These are phyloP conservation scores for Nylanderia fulva DNA, from an alignment of 1,140 invertebrate species.

Conservation along the genomic window DNA sequence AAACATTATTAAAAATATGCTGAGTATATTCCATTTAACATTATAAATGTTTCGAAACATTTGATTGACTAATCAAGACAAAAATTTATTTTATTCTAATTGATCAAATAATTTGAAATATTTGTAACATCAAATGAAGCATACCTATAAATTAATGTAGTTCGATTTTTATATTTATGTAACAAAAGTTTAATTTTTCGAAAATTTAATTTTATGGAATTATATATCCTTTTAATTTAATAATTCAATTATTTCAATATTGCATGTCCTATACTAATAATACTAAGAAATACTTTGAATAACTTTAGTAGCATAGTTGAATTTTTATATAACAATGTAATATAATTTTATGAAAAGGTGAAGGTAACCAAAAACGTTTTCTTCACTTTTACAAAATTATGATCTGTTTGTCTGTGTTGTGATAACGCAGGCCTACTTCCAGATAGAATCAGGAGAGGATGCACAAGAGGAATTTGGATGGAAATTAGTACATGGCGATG, in stretches of 20 bases:
- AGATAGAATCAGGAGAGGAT: constrained; percentile 98
- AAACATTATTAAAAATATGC: constrained; percentile 3
- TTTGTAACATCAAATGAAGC: no score
- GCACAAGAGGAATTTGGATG: constrained; percentile 99
- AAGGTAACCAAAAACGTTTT: constrained; percentile 28
- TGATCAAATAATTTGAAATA: no score
- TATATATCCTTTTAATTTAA: not conserved
- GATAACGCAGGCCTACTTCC: constrained; percentile 83
- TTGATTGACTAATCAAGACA: no score
- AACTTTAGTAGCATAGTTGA: not conserved
- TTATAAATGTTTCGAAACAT: no score
- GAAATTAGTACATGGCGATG: constrained; percentile 99
- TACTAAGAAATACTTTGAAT: constrained; percentile 2
- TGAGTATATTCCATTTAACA: no score
- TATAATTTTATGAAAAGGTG: constrained; percentile 56
- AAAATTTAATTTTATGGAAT: not conserved
- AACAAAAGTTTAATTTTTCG: not conserved
- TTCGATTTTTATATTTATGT: not conserved
- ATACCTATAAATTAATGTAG: not conserved
- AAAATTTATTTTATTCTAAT: no score
- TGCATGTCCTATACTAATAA: not conserved
- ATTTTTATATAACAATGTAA: constrained; percentile 34
- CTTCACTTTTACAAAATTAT: constrained; percentile 73
- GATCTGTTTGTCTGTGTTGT: constrained; percentile 78
- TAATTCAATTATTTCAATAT: no score